Percentiles rank a stretch among this genome's conserved stretches.
phyloP scores from a whole-genome alignment of 2,113 vertebrate genomes.

The Merops nubicus region DNA sequence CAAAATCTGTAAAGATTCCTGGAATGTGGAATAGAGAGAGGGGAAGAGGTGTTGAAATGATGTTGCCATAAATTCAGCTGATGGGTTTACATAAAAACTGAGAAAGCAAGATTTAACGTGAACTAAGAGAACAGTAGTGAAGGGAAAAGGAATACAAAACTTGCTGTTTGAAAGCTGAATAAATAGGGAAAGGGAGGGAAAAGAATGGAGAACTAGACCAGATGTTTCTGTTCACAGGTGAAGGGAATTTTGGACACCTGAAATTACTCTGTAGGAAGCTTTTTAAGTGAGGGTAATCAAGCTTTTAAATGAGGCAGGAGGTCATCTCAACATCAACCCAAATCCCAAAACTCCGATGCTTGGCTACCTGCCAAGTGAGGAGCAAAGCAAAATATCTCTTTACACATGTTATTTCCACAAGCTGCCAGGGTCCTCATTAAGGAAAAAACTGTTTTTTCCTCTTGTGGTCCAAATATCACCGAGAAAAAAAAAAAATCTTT shows the following conservation, averaged over 20 bases:
- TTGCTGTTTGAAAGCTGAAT: not conserved
- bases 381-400: constrained; percentile 3
- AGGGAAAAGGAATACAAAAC: not conserved
- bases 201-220: not conserved
- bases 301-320: not conserved
- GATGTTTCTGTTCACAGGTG: not conserved
- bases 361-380: not conserved
- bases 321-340: not conserved
- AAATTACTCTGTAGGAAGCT: not conserved
- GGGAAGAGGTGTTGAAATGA: not conserved
- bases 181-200: not conserved
- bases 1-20: not conserved
- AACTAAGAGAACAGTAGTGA: not conserved
- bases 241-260: not conserved
- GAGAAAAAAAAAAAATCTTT: not conserved
- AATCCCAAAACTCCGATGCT: not conserved
- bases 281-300: not conserved
- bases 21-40: not conserved
- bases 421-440: not conserved
- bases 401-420: not conserved
- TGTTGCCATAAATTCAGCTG: not conserved
- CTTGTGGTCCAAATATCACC: not conserved
- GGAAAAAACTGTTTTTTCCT: not conserved
- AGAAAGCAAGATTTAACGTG: not conserved
- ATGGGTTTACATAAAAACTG: not conserved